These are phyloP conservation scores for Gadopsis bispinosus DNA, from an alignment of 2,797 vertebrate genomes.

Conservation along the genomic window DNA sequence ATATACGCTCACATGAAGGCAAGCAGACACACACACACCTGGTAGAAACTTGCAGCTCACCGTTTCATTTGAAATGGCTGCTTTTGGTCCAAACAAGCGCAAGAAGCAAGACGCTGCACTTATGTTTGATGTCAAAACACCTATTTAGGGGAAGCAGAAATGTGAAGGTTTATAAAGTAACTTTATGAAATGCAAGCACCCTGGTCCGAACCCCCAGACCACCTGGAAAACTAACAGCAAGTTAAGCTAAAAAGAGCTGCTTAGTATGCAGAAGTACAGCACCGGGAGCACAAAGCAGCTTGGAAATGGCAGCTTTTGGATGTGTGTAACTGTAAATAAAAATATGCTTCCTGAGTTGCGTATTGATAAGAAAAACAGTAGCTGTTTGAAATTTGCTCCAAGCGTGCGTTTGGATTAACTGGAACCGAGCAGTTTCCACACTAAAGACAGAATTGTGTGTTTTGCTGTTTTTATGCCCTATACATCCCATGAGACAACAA, in stretches of 20 bases:
- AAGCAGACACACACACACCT: not conserved
- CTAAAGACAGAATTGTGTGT: not conserved
- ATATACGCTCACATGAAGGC: constrained; percentile 6
- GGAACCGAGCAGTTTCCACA: not conserved
- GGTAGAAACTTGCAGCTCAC: not conserved
- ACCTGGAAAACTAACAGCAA: not conserved
- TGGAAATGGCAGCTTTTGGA: not conserved
- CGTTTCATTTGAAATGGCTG: not conserved
- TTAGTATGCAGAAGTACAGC: not conserved
- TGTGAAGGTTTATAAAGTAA: not conserved
- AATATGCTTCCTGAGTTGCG: not conserved
- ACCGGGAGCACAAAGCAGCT: constrained; percentile 1
- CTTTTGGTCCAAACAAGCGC: not conserved
- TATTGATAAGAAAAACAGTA: not conserved
- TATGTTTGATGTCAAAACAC: not conserved
- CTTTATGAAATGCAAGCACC: not conserved
- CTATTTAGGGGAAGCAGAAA: not conserved
- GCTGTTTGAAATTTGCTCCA: not conserved
- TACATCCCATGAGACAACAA: not conserved
- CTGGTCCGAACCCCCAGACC: not conserved
- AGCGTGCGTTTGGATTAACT: not conserved
- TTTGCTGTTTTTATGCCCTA: not conserved
- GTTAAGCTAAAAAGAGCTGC: not conserved
- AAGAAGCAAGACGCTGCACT: not conserved
- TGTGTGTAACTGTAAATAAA: not conserved